Percentiles rank a stretch among this genome's conserved stretches.
Evolutionary conservation across 2,797 vertebrate species (phyloP).

Genomic region (Apodemus agrarius): DNA sequence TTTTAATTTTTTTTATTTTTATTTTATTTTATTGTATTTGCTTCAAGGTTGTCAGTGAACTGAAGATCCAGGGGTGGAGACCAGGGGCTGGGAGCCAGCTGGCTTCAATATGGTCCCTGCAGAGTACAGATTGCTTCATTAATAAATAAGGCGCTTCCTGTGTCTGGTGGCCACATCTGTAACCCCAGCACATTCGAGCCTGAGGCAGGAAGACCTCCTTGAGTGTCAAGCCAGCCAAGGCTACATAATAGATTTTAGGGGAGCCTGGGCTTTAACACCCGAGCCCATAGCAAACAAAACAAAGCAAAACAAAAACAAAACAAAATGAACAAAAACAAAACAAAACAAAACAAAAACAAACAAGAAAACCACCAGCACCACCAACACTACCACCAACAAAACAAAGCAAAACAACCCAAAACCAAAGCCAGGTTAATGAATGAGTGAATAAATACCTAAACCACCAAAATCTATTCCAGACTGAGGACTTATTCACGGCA

Average conservation of each 20-base stretch:
- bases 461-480: neutral
- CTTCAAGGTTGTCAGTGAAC: neutral
- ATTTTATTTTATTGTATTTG: too few relatives aligned
- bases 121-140: neutral
- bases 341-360: too few relatives aligned
- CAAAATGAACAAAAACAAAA: too few relatives aligned
- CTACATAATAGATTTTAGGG: neutral
- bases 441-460: neutral
- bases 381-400: neutral
- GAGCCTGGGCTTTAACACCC: neutral
- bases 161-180: neutral
- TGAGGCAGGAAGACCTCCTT: neutral
- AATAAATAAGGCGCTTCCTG: neutral
- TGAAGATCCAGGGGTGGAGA: neutral
- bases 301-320: neutral
- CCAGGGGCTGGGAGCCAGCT: neutral
- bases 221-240: neutral
- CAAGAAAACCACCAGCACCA: too few relatives aligned
- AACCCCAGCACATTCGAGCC: neutral
- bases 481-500: neutral
- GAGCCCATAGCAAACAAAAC: neutral
- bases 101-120: neutral
- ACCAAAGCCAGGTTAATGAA: neutral
- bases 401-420: neutral
- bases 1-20: too few relatives aligned